Conservation (phyloP, 2,797 vertebrate species). For the Meriones psammophilus region DNA sequence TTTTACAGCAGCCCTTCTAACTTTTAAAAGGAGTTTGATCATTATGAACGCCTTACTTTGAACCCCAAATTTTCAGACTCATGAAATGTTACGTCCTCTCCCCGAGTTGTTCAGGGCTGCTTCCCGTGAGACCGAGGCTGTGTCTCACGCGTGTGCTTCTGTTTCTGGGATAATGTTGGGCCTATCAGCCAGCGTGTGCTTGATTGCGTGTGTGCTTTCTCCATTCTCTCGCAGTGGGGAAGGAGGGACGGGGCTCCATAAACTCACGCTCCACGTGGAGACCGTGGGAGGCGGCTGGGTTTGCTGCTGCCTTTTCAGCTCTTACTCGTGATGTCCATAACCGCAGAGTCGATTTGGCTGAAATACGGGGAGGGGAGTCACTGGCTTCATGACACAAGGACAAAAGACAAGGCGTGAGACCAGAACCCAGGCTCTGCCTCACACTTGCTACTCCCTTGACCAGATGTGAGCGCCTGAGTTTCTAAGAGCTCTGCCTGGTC, state of each 20-base stretch:
- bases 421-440: background rate
- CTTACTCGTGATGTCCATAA: background rate
- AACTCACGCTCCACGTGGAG: background rate
- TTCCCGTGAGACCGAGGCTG: background rate
- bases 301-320: background rate
- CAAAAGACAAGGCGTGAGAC: background rate
- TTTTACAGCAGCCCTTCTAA: background rate
- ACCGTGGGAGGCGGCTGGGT: background rate
- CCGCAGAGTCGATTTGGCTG: background rate
- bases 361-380: background rate
- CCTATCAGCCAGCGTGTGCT: rapidly evolving
- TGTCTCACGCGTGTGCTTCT: background rate
- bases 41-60: background rate
- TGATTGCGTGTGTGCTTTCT: background rate
- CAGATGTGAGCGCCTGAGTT: background rate
- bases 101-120: background rate
- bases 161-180: background rate
- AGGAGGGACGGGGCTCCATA: background rate
- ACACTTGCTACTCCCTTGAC: background rate
- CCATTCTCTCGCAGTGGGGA: background rate
- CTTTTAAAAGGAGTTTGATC: background rate
- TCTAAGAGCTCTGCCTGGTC: background rate
- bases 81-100: background rate
- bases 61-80: background rate
- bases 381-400: background rate